These are phyloP conservation scores for Sisyra terminalis DNA, from an alignment of 2,888 invertebrate genomes.

Conservation along the genomic window DNA sequence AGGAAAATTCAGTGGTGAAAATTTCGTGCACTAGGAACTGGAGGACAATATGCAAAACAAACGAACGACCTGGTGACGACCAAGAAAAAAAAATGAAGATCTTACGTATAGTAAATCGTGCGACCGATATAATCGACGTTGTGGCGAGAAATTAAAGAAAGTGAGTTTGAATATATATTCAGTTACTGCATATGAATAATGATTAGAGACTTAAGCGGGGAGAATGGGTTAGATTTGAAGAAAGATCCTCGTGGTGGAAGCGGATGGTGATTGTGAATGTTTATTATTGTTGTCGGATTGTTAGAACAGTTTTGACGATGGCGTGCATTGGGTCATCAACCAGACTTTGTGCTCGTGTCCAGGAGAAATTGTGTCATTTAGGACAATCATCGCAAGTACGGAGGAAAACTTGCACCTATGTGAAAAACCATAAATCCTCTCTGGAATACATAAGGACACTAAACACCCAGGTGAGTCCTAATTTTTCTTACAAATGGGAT, in stretches of 20 bases:
- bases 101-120: too few species aligned
- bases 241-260: slow-evolving; percentile 31
- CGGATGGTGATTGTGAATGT: slow-evolving; percentile 12
- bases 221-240: slow-evolving; percentile 24
- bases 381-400: slow-evolving; percentile 46
- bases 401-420: slow-evolving; percentile 46
- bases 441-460: slow-evolving; percentile 19
- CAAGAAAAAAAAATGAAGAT: too few species aligned
- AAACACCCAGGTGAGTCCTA: slow-evolving; percentile 27
- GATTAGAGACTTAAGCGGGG: slow-evolving; percentile 7
- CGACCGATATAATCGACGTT: too few species aligned
- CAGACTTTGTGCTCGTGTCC: slow-evolving; percentile 66
- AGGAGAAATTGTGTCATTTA: slow-evolving; percentile 68
- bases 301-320: slow-evolving; percentile 64
- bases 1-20: not conserved
- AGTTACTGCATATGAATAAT: not conserved
- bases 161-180: slow-evolving; percentile 1
- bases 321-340: slow-evolving; percentile 62
- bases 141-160: not conserved
- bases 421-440: slow-evolving; percentile 43
- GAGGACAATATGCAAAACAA: too few species aligned
- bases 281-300: slow-evolving; percentile 26
- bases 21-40: not conserved
- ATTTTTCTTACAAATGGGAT: not conserved
- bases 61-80: too few species aligned